Evolutionary conservation across 2,113 vertebrate species (phyloP).

Genomic region (Noctilio leporinus): DNA sequence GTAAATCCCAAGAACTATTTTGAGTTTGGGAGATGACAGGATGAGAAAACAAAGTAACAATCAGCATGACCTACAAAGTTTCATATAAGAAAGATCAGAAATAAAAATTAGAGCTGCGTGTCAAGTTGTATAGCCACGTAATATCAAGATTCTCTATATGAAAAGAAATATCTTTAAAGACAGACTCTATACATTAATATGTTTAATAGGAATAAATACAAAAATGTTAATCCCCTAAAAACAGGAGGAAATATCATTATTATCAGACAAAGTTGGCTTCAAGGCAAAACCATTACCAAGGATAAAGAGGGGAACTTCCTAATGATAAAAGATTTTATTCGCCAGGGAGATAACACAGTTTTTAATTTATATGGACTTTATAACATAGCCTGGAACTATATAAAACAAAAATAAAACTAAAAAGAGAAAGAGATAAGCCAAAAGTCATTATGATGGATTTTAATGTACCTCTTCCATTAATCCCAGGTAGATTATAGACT

Average conservation of each 20-base stretch:
- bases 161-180: background rate
- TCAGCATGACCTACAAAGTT: background rate
- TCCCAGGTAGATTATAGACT: background rate
- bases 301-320: background rate
- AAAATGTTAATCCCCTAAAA: background rate
- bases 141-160: background rate
- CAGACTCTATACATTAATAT: background rate
- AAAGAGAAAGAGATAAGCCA: background rate
- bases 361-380: background rate
- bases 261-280: background rate
- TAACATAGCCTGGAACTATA: background rate
- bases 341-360: background rate
- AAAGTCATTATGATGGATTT: background rate
- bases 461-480: background rate
- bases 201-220: background rate
- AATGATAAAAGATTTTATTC: background rate
- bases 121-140: background rate
- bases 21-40: background rate
- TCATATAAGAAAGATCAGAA: background rate
- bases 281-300: background rate
- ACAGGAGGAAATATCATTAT: background rate
- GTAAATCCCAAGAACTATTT: background rate
- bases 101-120: background rate
- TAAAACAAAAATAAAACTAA: background rate
- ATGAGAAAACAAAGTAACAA: background rate